Evolutionary conservation across 2,888 invertebrate genomes (phyloP), one percentile per base, ranked within the genome.

Genomic region (Cataglyphis albicans): DNA sequence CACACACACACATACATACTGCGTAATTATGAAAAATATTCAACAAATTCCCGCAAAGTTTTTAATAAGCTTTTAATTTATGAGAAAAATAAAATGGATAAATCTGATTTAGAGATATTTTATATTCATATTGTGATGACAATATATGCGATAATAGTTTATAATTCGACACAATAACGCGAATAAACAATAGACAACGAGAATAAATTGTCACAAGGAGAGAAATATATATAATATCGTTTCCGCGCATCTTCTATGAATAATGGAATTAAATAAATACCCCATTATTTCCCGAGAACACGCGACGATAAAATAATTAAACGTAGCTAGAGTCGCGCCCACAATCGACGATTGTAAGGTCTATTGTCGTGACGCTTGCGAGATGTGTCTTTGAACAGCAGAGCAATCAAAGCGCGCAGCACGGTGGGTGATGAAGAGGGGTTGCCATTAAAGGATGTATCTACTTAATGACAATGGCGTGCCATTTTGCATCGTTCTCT

Each of bases 391-490:
- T 3, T 61, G 57, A 80, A 68, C 86, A 83, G 70, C 83, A 81
- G 84, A 84, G 80, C 88, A 88, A 89, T 88, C 90, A 89, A 88
- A 89, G 64, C 67, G 25, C 44, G 4, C 41, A 61, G 75, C 84
- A 83, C 41, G n/a, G 44, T 44, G 44, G 78, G 84, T 89, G 87
- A 89, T 84, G 86, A 84, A 83, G 86, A 78, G 35, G 59, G 78
- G 83, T 61, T 86, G 86, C 83, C 83, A 88, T 90, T 85, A 90
- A 90, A 90, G 90, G 90, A 90, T 90, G 90, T 88, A 89, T 89
- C 90, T 88, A 90, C 87, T 90, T 90, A 88, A 90, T 90, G 89
- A 90, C 90, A 90, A 90, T 90, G 84, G 84, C 41, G 68, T 89
- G 86, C 85, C 88, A 90, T 90, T 90, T 90, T 90, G 90, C 89